Percentiles rank a stretch among this genome's conserved stretches.
Evolutionary conservation across 2,888 invertebrate species (phyloP).

Genomic region (Heteropelma amictum): DNA sequence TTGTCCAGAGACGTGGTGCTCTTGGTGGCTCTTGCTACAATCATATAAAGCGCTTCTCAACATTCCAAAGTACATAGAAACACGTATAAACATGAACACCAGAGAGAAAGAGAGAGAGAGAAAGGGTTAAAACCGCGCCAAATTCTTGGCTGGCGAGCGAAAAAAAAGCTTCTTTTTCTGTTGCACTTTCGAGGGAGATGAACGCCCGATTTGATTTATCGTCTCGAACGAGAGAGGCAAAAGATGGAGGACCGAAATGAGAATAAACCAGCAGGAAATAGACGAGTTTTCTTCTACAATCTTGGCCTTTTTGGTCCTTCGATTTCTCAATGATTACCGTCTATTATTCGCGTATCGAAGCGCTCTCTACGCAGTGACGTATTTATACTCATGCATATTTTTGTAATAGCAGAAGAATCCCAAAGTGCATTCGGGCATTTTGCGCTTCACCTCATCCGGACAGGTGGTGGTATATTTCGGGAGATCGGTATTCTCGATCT

Average conservation of each 20-base stretch:
- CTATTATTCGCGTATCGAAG: background rate
- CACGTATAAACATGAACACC: background rate
- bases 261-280: background rate
- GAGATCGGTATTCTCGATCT: conserved; percentile 65
- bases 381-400: no score
- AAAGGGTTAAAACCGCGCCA: conserved; percentile 29
- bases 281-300: conserved; percentile 8
- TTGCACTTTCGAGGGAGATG: conserved; percentile 10
- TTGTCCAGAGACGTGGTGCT: conserved; percentile 30
- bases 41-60: conserved; percentile 29
- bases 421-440: background rate
- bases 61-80: conserved; percentile 19
- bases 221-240: conserved; percentile 16
- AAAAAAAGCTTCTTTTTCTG: background rate
- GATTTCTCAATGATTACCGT: conserved; percentile 23
- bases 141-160: conserved; percentile 40
- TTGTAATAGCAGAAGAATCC: no score
- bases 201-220: conserved; percentile 46
- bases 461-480: conserved; percentile 63
- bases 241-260: conserved; percentile 1
- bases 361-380: background rate
- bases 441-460: conserved; percentile 40
- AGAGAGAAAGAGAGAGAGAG: no score
- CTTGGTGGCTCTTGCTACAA: conserved; percentile 42
- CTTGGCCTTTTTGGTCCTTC: conserved; percentile 42